Evolutionary conservation across 2,113 vertebrate genomes (phyloP).

Genomic region (Macrotis lagotis): DNA sequence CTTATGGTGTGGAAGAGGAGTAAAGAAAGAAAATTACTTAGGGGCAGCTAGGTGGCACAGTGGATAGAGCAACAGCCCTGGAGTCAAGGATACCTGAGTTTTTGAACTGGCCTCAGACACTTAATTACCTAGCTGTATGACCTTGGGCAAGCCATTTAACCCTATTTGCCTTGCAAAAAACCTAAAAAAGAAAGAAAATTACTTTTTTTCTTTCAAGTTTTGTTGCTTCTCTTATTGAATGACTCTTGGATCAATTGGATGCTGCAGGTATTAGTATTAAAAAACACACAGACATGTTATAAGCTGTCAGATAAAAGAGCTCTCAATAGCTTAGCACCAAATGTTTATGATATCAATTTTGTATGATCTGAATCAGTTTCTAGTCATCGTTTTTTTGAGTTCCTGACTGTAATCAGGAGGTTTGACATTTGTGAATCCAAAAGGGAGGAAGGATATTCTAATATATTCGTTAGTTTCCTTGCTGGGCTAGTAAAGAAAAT

Average conservation of each 20-base stretch:
- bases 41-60: too few relatives aligned
- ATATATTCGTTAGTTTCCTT: conserved; percentile 55
- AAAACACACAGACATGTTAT: not conserved
- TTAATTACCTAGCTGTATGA: too few relatives aligned
- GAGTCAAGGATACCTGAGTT: too few relatives aligned
- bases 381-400: not conserved
- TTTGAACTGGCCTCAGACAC: too few relatives aligned
- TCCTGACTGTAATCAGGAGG: not conserved
- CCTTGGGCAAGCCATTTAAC: too few relatives aligned
- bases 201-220: conserved; percentile 27
- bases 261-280: not conserved
- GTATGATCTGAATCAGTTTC: not conserved
- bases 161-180: too few relatives aligned
- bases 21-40: not conserved
- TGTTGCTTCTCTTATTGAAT: conserved; percentile 28
- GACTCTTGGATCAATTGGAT: conserved; percentile 4
- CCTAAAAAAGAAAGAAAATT: not conserved
- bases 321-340: conserved; percentile 32
- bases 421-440: conserved; percentile 13
- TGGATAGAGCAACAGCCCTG: too few relatives aligned
- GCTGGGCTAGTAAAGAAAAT: conserved; percentile 57
- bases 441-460: conserved; percentile 34
- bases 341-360: conserved; percentile 61
- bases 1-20: not conserved
- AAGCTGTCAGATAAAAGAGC: conserved; percentile 6